A percentile compares a stretch with the other conserved stretches of the same genome.
Evolutionary conservation across 2,113 vertebrate species (phyloP).

Genomic region (Takifugu flavidus): DNA sequence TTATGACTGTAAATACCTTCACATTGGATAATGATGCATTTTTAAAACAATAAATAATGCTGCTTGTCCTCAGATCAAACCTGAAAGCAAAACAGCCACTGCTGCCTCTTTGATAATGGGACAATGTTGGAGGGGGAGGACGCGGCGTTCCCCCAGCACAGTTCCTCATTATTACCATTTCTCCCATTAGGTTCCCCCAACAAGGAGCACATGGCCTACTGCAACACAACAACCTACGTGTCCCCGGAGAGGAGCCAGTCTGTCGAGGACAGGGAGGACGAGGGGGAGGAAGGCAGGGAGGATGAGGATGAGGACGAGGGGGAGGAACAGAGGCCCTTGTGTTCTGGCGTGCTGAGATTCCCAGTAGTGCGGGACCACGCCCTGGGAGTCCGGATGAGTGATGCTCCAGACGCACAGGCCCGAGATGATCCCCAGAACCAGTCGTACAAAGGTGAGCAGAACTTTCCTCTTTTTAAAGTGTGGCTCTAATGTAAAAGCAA

Average conservation of each 20-base stretch:
- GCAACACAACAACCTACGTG: conserved; percentile 28
- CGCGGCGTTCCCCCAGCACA: conserved; percentile 21
- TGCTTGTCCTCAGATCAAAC: conserved; percentile 44
- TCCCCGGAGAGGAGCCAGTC: conserved; percentile 41
- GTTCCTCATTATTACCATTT: conserved; percentile 14
- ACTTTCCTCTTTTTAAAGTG: neutral
- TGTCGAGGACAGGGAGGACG: conserved; percentile 42
- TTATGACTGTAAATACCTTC: too few relatives aligned
- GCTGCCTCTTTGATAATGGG: conserved; percentile 46
- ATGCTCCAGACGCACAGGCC: conserved; percentile 58
- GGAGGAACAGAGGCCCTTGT: conserved; percentile 85
- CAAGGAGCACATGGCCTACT: conserved; percentile 43
- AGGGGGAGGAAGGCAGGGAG: conserved; percentile 77
- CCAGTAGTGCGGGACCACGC: conserved; percentile 77
- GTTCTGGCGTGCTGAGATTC: conserved; percentile 79
- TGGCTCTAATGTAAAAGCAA: too few relatives aligned
- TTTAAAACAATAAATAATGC: neutral
- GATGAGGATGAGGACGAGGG: conserved; percentile 81
- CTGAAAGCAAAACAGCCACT: conserved; percentile 14
- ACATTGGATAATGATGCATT: neutral
- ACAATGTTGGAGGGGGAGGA: conserved; percentile 6
- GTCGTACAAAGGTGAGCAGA: conserved; percentile 81
- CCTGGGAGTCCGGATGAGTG: conserved; percentile 71
- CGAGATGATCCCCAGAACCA: conserved; percentile 68
- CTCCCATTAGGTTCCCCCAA: conserved; percentile 48